These are phyloP conservation scores for Poeciliopsis gracilis DNA, from an alignment of 2,797 vertebrate species.

Conservation along the genomic window DNA sequence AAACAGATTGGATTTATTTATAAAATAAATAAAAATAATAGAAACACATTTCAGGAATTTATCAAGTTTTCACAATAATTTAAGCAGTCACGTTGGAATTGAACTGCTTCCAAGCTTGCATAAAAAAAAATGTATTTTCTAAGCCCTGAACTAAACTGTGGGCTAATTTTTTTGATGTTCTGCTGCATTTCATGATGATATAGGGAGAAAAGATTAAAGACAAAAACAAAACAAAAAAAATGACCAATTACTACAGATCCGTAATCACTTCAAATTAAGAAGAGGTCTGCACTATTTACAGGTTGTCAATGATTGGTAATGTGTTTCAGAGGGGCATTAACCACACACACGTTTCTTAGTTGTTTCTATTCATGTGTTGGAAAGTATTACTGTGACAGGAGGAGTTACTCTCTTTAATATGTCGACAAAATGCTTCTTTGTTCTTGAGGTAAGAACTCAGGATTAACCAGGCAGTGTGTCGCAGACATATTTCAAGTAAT, in stretches of 20 bases:
- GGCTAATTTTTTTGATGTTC: not conserved
- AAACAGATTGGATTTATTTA: not conserved
- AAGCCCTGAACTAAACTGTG: not conserved
- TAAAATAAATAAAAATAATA: not conserved
- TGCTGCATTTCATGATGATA: not conserved
- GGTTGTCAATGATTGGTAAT: not conserved
- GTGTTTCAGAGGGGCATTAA: not conserved
- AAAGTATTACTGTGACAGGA: not conserved
- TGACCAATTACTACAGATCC: not conserved
- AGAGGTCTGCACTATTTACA: not conserved
- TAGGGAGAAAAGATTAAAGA: not conserved
- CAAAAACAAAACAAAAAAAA: not conserved
- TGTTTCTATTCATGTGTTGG: not conserved
- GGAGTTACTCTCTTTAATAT: not conserved
- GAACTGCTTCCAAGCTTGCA: not conserved
- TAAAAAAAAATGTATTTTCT: not conserved
- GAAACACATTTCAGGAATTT: not conserved
- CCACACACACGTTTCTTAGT: not conserved
- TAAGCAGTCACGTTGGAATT: not conserved
- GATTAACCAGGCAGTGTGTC: not conserved
- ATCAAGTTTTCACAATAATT: not conserved
- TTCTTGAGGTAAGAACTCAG: not conserved
- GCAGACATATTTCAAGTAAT: not conserved
- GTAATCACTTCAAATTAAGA: not conserved
- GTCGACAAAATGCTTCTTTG: not conserved